Evolutionary conservation across 2,113 vertebrate genomes (phyloP), one percentile per base, ranked within the genome.

Genomic region (Pygoscelis adeliae): DNA sequence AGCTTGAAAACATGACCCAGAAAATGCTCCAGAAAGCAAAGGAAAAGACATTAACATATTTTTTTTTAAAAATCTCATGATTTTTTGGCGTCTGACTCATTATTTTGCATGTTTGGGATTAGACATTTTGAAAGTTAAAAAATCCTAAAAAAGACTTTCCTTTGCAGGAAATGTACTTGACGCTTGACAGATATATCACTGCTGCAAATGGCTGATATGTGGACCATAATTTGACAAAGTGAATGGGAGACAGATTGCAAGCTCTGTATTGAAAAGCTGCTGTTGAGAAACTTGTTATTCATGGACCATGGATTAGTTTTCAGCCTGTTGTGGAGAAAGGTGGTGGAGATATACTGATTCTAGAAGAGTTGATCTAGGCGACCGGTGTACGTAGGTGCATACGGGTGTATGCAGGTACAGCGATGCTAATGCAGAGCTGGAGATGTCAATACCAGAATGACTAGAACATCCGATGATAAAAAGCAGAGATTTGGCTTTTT

Each of bases 221-320:
- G 91, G 89, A 96, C 96, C 81, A 27, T 89, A 53, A 91, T 97
- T 91, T 96, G 94, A 97, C 94, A 95, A 89, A 95, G 78, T 85
- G 95, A 94, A 94, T 77, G 47, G 70, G 58, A 97, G 73, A 95
- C 95, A 97, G 94, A 94, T 97, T 96, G 93, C 70, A 80, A 93
- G 91, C 78, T 97, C 91, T 6, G 16, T 85, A 27, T 91, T 92
- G 91, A 90, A 93, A 95, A 96, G 65, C 91, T 96, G 93, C 91
- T 96, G 87, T 96, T 94, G 87, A 91, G 84, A 93, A 95, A 85
- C 66, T 94, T 91, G 90, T 78, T 93, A 74, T 92, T 92, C 89
- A 34, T 85, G 89, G 89, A 61, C 73, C 34, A 10, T 58, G 74
- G 78, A 73, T 83, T 72, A 42, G 76, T 89, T 95, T 94, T 70